Evolutionary conservation across 1,140 invertebrate species (phyloP), one percentile per base, ranked within the genome.

Genomic region (Olivierus martensii): DNA sequence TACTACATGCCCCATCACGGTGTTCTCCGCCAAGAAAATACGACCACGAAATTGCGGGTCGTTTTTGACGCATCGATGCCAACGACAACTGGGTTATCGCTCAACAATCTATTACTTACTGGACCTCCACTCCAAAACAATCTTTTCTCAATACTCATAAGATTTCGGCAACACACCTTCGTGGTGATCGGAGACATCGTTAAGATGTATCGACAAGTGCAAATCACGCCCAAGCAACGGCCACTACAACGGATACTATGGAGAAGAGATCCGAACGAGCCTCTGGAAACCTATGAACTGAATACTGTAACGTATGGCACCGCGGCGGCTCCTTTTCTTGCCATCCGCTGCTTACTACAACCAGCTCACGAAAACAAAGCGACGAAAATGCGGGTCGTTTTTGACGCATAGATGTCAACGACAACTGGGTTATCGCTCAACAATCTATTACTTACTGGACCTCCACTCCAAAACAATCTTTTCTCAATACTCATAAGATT

Each of bases 351-450:
- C 7, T 7, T 43, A 3, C 3, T 3, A 7, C 15, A 43, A 43
- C 7, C 7, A 7, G 7, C 41, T 28, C 22, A 28, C 22, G 22
- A 28, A n/a, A n/a, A n/a, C n/a, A n/a, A n/a, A n/a, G n/a, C n/a
- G n/a, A 64, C 60, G 11, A 59, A 59, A 6, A 35, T 64, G 1
- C 37, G 61, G 12, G 57, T 61, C 1, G 62, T 64, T 11, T 63
- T 62, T 39, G 59, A 62, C 41, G 59, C 56, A 3, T 61, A 58
- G 1, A 35, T 2, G 3, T 14, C 1, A 1, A 39, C 45, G 12
- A 34, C 45, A 11, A 3, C 18, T 15, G 18, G 44, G 2, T 14
- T 14, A 5, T 28, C 18, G 4, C 41, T 53, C 0, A 53, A 39
- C 15, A 5, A 2, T 35, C 4, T 37, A 1, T 21, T 44, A 22